A percentile compares a stretch with the other conserved stretches of the same genome.
These are phyloP conservation scores for Terebella lapidaria DNA, from an alignment of 2,888 invertebrate genomes.

Conservation along the genomic window DNA sequence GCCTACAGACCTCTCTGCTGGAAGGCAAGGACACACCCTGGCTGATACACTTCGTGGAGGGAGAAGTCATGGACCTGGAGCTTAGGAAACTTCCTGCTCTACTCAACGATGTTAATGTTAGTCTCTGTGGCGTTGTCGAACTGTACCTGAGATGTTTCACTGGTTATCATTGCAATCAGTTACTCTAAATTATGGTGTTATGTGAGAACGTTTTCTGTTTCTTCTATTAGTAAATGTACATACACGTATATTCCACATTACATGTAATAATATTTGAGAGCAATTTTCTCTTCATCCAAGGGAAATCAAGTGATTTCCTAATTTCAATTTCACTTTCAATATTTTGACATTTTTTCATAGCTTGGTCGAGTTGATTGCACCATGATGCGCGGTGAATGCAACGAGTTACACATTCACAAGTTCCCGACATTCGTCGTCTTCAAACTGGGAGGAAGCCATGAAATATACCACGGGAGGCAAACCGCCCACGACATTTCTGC, in stretches of 20 bases:
- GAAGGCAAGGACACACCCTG: conserved; percentile 31
- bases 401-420: conserved; percentile 51
- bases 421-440: conserved; percentile 69
- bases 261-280: too few species aligned
- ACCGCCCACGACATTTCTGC: conserved; percentile 57
- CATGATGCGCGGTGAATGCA: conserved; percentile 42
- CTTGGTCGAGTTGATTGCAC: conserved; percentile 55
- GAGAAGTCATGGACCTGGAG: conserved; percentile 55
- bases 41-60: conserved; percentile 53
- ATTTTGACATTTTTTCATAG: conserved; percentile 26
- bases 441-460: conserved; percentile 71
- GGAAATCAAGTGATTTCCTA: too few species aligned
- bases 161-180: background rate
- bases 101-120: conserved; percentile 56
- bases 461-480: conserved; percentile 64
- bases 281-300: too few species aligned
- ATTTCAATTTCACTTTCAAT: too few species aligned
- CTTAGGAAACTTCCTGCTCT: conserved; percentile 63
- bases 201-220: too few species aligned
- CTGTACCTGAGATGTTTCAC: background rate
- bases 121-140: conserved; percentile 1
- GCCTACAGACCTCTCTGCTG: too few species aligned
- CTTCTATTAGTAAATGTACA: too few species aligned
- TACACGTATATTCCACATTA: too few species aligned
- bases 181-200: background rate